phyloP scores from a whole-genome alignment of 2,888 invertebrate genomes.

The Pammene aurita region DNA sequence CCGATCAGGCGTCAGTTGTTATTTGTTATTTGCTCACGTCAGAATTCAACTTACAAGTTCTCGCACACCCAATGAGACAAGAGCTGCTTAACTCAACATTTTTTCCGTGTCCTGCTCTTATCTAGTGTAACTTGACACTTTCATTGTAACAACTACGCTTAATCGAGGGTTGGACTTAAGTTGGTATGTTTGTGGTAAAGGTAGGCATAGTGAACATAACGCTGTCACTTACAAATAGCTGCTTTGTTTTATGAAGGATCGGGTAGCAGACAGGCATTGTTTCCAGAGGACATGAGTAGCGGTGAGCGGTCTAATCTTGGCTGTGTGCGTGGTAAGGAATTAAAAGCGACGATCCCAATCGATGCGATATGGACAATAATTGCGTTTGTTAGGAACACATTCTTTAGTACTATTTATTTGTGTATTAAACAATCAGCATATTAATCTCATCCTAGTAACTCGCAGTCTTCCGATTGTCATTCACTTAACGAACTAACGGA shows the following conservation, averaged over 20 bases:
- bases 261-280: constrained; percentile 5
- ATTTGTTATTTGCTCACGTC: too few species aligned
- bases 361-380: too few species aligned
- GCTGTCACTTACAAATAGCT: constrained; percentile 12
- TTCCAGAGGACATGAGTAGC: background rate
- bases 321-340: too few species aligned
- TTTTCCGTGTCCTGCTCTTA: background rate
- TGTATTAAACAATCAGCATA: too few species aligned
- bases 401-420: too few species aligned
- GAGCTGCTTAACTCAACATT: background rate
- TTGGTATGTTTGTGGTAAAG: background rate
- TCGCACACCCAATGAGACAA: background rate
- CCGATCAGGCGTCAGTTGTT: too few species aligned
- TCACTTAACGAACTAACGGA: too few species aligned
- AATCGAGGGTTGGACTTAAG: background rate
- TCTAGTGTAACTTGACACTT: background rate
- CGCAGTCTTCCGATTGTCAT: too few species aligned
- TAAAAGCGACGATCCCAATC: too few species aligned
- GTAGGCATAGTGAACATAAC: background rate
- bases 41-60: background rate
- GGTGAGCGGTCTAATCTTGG: background rate
- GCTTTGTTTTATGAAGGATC: constrained; percentile 18
- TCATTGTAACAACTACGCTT: background rate
- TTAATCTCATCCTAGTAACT: too few species aligned
- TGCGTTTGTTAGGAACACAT: too few species aligned